A percentile compares a stretch with the other conserved stretches of the same genome.
phyloP scores from a whole-genome alignment of 2,797 vertebrate genomes.

The Pteronotus mesoamericanus region DNA sequence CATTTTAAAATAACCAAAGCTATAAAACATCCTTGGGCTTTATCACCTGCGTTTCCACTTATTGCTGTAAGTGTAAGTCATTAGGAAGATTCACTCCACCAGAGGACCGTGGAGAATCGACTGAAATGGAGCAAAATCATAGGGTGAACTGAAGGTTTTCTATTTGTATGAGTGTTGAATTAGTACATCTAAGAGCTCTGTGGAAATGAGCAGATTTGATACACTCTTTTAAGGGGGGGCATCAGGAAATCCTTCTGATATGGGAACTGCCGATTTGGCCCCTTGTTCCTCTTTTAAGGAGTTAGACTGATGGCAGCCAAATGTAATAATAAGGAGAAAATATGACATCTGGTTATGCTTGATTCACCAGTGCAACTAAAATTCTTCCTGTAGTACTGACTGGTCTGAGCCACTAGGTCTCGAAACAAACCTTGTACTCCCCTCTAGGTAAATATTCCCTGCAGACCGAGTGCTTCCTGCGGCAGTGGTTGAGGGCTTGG shows the following conservation, averaged over 20 bases:
- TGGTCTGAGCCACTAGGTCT: not conserved
- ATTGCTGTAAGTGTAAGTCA: conserved; percentile 41
- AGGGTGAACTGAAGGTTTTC: not conserved
- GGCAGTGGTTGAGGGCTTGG: not conserved
- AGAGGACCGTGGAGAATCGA: conserved; percentile 17
- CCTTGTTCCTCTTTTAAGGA: not conserved
- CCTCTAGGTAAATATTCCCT: not conserved
- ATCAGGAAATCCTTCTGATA: not conserved
- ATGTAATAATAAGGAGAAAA: not conserved
- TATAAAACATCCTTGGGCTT: conserved; percentile 22
- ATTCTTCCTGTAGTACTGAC: not conserved
- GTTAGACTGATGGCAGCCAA: not conserved
- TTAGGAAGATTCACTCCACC: conserved; percentile 55
- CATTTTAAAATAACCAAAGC: conserved; percentile 45
- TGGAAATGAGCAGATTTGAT: not conserved
- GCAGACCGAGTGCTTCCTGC: not conserved
- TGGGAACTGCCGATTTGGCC: not conserved
- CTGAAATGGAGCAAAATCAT: conserved; percentile 61
- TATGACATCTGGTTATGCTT: not conserved
- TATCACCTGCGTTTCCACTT: conserved; percentile 48
- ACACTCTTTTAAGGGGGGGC: not conserved
- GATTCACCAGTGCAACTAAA: not conserved
- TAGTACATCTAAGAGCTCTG: not conserved
- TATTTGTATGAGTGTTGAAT: conserved; percentile 46
- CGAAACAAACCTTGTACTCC: not conserved